A percentile compares a stretch with the other conserved stretches of the same genome.
phyloP scores from a whole-genome alignment of 2,113 vertebrate genomes.

The Hydrochoerus hydrochaeris region DNA sequence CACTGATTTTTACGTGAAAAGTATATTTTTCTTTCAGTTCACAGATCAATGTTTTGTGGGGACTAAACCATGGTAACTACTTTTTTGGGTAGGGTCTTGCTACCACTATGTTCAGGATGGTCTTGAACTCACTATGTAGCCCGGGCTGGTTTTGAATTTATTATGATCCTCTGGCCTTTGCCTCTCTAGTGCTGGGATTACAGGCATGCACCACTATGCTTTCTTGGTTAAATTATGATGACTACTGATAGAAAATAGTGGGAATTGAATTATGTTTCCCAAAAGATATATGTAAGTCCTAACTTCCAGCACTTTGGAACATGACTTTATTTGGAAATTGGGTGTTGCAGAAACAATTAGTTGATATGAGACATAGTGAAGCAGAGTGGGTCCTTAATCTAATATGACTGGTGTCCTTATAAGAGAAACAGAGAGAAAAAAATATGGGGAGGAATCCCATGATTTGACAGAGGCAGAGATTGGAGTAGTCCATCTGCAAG shows the following conservation, averaged over 20 bases:
- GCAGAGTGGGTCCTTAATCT: neutral
- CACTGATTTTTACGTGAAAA: neutral
- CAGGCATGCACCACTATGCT: neutral
- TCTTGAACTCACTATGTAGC: neutral
- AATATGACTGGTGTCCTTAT: neutral
- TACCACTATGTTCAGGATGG: neutral
- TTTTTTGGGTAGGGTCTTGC: neutral
- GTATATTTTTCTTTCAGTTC: neutral
- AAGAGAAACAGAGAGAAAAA: neutral
- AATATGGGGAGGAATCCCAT: neutral
- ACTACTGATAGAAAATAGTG: neutral
- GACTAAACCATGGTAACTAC: neutral
- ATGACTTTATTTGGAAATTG: constrained; percentile 9
- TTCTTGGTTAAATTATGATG: neutral
- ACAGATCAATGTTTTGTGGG: neutral
- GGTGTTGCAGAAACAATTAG: neutral
- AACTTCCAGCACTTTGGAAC: neutral
- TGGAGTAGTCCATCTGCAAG: neutral
- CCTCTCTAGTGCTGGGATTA: neutral
- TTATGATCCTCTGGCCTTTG: neutral
- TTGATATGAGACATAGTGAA: neutral
- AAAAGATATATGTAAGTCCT: neutral
- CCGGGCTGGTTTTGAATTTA: neutral
- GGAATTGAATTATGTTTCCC: neutral
- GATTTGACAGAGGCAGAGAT: neutral